Evolutionary conservation across 23 tunicate species (phyloP).

Genomic region (Trididemnum clinides): DNA sequence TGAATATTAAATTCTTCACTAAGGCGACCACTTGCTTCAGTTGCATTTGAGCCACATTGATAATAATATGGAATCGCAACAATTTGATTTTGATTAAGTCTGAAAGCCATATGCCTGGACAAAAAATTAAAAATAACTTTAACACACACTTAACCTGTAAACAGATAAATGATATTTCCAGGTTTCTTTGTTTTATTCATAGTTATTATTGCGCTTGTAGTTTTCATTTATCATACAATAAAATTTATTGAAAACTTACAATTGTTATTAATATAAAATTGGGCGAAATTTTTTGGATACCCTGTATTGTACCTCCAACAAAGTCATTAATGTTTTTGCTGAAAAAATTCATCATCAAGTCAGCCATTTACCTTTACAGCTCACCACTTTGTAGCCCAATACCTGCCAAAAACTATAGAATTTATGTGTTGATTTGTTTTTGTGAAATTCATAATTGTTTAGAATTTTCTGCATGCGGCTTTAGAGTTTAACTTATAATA

Average conservation of each 20-base stretch:
- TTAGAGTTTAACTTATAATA: no score
- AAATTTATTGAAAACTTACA: slow-evolving; percentile 17
- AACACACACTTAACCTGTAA: slow-evolving; percentile 30
- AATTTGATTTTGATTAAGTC: slow-evolving; percentile 34
- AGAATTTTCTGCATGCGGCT: no score
- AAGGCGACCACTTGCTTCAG: slow-evolving; percentile 30
- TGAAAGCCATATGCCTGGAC: slow-evolving; percentile 27
- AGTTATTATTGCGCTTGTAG: slow-evolving; percentile 27
- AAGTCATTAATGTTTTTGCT: no score
- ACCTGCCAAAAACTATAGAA: no score
- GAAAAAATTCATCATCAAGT: no score
- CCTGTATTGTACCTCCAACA: no score
- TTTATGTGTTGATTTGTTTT: no score
- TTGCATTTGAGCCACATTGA: slow-evolving; percentile 35
- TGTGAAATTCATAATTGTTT: no score
- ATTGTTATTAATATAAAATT: slow-evolving; percentile 16
- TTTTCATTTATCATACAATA: slow-evolving; percentile 25
- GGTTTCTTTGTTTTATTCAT: slow-evolving; percentile 26
- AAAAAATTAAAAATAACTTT: slow-evolving; percentile 24
- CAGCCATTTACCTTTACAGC: no score
- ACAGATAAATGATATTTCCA: slow-evolving; percentile 30
- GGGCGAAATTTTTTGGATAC: slow-evolving; percentile 12
- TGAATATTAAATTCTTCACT: slow-evolving; percentile 24
- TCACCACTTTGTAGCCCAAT: no score
- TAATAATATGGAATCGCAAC: slow-evolving; percentile 25